A percentile compares a stretch with the other conserved stretches of the same genome.
These are phyloP conservation scores for Trachelus tabidus DNA, from an alignment of 2,888 invertebrate genomes.

Conservation along the genomic window DNA sequence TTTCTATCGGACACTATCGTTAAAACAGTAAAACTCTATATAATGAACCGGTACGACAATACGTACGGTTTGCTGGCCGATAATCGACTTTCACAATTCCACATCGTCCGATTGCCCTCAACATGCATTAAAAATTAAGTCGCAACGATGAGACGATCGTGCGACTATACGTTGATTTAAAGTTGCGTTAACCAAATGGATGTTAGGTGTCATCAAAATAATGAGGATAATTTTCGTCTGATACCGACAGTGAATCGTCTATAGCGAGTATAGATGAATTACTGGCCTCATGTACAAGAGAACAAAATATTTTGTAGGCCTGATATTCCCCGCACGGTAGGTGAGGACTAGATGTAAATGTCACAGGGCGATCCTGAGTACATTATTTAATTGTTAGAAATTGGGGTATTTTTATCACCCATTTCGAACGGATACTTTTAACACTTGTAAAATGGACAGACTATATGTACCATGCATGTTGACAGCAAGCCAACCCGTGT, in stretches of 20 bases:
- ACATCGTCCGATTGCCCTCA: slow-evolving; percentile 8
- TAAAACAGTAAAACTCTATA: slow-evolving; percentile 10
- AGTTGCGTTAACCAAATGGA: background rate
- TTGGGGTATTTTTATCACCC: background rate
- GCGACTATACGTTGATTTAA: background rate
- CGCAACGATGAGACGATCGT: background rate
- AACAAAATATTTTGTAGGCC: background rate
- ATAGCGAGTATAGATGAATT: background rate
- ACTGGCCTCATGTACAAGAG: too few relatives aligned
- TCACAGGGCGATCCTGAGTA: background rate
- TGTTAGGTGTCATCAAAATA: background rate
- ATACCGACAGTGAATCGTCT: background rate
- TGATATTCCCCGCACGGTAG: background rate
- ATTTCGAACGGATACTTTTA: background rate
- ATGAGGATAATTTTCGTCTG: background rate
- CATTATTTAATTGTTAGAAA: background rate
- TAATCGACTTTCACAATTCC: slow-evolving; percentile 4
- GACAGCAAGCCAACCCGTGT: slow-evolving; percentile 21
- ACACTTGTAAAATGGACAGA: slow-evolving; percentile 2
- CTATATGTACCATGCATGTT: slow-evolving; percentile 29
- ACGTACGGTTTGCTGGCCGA: background rate
- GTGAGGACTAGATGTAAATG: background rate
- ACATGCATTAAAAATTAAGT: background rate
- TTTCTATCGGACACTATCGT: slow-evolving; percentile 5
- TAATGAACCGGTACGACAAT: slow-evolving; percentile 1